A percentile compares a stretch with the other conserved stretches of the same genome.
Evolutionary conservation across 92 coral and sea anemone genomes (phyloP).

Genomic region (Anthopleura xanthogrammica): DNA sequence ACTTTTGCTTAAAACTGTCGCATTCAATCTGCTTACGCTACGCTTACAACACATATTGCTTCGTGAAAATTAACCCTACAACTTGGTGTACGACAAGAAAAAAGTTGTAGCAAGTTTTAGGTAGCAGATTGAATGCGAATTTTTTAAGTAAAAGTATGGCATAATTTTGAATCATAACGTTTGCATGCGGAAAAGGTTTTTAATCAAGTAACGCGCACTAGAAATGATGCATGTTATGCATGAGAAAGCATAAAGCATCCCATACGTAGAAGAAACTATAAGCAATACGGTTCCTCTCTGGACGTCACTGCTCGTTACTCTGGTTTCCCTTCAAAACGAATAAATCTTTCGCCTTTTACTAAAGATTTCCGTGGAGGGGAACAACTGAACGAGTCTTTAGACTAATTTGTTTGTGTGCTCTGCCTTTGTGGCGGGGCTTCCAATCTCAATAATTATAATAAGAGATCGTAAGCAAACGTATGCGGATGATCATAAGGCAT

Average conservation of each 20-base stretch:
- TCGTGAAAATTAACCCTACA: too few relatives aligned
- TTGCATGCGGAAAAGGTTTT: not conserved
- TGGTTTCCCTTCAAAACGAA: constrained; percentile 45
- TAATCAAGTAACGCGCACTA: not conserved
- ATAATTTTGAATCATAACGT: not conserved
- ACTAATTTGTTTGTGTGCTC: not conserved
- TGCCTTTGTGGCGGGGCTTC: not conserved
- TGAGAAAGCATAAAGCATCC: not conserved
- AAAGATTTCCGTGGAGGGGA: constrained; percentile 90
- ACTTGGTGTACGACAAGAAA: too few relatives aligned
- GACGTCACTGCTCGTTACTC: not conserved
- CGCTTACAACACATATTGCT: too few relatives aligned
- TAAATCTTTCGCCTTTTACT: constrained; percentile 87
- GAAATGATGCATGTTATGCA: not conserved
- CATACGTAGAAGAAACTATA: not conserved
- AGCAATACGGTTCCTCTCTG: not conserved
- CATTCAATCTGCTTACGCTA: too few relatives aligned
- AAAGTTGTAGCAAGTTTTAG: too few relatives aligned
- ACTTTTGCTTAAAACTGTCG: too few relatives aligned
- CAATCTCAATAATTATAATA: too few relatives aligned
- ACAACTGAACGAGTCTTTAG: not conserved
- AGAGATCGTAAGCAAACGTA: too few relatives aligned
- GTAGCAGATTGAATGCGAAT: too few relatives aligned
- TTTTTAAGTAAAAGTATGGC: too few relatives aligned
- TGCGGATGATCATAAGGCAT: too few relatives aligned